phyloP scores from a whole-genome alignment of 2,797 vertebrate species.

The Pangasius macronema region DNA sequence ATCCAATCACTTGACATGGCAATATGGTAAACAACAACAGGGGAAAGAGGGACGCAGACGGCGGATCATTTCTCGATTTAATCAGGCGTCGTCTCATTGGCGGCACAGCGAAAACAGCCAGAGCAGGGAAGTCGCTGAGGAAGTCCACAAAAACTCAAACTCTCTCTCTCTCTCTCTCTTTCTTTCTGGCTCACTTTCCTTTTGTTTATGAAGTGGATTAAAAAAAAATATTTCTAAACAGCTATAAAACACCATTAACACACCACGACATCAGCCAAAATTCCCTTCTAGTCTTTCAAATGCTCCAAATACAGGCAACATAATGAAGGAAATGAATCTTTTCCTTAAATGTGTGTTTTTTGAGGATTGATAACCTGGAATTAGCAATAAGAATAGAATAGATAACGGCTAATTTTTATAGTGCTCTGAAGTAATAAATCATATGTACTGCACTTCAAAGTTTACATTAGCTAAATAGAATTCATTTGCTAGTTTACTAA shows the following conservation, averaged over 20 bases:
- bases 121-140: conserved; percentile 42
- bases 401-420: not conserved
- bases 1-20: conserved; percentile 55
- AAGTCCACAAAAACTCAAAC: conserved; percentile 30
- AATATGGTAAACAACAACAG: conserved; percentile 59
- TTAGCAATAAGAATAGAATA: not conserved
- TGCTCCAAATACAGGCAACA: not conserved
- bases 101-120: conserved; percentile 53
- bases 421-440: not conserved
- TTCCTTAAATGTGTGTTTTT: not conserved
- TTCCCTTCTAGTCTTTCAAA: not conserved
- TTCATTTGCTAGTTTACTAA: not conserved
- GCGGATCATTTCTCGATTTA: conserved; percentile 62
- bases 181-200: not conserved
- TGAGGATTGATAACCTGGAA: not conserved
- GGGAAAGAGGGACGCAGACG: conserved; percentile 44
- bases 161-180: not conserved
- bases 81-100: conserved; percentile 66
- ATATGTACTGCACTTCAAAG: not conserved
- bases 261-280: not conserved
- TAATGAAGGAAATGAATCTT: not conserved
- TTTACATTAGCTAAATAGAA: not conserved
- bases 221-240: not conserved
- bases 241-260: too few species aligned
- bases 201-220: not conserved